Percentiles rank a stretch among this genome's conserved stretches.
These are phyloP conservation scores for Blomia tropicalis DNA, from an alignment of 2,888 invertebrate species.

Conservation along the genomic window DNA sequence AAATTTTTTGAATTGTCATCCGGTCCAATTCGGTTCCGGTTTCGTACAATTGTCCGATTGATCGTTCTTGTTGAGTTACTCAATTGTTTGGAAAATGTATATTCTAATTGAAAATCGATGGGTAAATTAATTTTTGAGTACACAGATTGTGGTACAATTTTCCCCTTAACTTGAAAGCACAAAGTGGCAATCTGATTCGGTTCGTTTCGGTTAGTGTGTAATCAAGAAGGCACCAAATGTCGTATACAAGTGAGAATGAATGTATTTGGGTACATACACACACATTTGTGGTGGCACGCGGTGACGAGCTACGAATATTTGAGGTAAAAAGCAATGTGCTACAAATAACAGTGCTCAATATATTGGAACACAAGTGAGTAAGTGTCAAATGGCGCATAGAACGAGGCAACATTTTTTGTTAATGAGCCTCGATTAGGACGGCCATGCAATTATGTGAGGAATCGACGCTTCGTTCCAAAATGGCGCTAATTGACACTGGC, in stretches of 20 bases:
- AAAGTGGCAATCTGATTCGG: too few species aligned
- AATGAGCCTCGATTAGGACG: not conserved
- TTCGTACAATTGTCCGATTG: too few species aligned
- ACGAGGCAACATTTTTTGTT: constrained; percentile 8
- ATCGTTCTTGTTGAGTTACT: too few species aligned
- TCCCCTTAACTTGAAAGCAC: too few species aligned
- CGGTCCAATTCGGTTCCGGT: not conserved
- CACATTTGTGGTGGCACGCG: not conserved
- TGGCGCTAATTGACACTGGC: constrained; percentile 2
- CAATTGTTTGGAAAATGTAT: constrained; percentile 3
- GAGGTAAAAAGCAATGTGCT: constrained; percentile 1
- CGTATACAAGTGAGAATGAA: too few species aligned
- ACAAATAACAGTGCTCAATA: not conserved
- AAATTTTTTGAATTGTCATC: not conserved
- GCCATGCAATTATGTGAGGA: not conserved
- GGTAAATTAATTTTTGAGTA: not conserved
- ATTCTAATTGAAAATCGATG: constrained; percentile 13
- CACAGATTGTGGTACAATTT: not conserved
- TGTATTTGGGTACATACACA: not conserved
- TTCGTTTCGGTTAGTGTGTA: not conserved
- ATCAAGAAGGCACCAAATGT: too few species aligned
- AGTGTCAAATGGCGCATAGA: constrained; percentile 9
- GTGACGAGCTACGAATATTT: not conserved
- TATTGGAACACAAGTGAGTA: not conserved
- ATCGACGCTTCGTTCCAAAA: not conserved